Conservation (phyloP, 1,140 invertebrate species). For the Zaprionus ghesquierei region DNA sequence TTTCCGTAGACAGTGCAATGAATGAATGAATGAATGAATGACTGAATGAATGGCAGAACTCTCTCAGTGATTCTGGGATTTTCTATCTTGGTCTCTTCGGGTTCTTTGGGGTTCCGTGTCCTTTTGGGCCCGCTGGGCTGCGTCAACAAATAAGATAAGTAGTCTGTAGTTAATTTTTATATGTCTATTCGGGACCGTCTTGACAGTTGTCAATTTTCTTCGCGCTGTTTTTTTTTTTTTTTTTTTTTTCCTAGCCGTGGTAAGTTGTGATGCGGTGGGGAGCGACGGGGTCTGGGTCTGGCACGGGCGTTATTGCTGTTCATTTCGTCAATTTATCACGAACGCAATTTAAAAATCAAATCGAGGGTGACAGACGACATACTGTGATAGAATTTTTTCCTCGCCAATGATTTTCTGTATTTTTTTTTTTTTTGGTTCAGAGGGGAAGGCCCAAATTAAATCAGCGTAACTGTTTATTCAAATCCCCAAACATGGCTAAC, state of each 20-base stretch:
- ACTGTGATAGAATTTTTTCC: constrained; percentile 76
- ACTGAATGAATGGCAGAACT: background rate
- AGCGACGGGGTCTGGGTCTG: background rate
- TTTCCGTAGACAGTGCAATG: constrained; percentile 44
- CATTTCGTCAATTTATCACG: constrained; percentile 82
- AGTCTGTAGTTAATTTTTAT: constrained; percentile 81
- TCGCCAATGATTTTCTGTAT: constrained; percentile 34
- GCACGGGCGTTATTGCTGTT: constrained; percentile 73
- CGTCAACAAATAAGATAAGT: constrained; percentile 80
- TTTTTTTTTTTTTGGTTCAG: background rate
- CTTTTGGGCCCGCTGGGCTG: constrained; percentile 17
- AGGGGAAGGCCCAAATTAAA: constrained; percentile 66
- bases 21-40: constrained; percentile 4
- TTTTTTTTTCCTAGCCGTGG: constrained; percentile 27
- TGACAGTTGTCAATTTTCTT: constrained; percentile 77
- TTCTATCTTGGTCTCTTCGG: background rate
- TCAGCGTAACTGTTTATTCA: constrained; percentile 83
- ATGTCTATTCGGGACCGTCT: constrained; percentile 66
- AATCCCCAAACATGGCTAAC: constrained; percentile 73
- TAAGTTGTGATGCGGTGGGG: constrained; percentile 6
- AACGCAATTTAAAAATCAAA: constrained; percentile 82
- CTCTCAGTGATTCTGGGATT: background rate
- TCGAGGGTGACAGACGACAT: constrained; percentile 81
- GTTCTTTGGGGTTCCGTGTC: background rate
- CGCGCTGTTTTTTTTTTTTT: constrained; percentile 42